Percentiles rank a stretch among this genome's conserved stretches.
phyloP scores from a whole-genome alignment of 2,113 vertebrate genomes.

The Riparia riparia region DNA sequence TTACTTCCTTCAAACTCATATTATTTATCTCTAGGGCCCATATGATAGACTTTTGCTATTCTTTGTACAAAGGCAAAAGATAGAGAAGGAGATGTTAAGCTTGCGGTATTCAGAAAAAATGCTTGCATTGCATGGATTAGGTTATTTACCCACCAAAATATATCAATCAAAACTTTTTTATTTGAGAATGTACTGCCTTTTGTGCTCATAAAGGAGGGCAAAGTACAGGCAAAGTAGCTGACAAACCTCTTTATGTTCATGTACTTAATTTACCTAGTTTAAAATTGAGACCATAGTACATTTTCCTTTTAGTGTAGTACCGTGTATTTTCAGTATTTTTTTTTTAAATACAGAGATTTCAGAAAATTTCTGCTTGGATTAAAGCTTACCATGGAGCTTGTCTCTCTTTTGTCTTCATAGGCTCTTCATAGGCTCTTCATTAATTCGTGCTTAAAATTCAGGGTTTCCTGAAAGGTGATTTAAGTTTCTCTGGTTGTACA shows the following conservation, averaged over 20 bases:
- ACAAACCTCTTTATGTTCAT: background rate
- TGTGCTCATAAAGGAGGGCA: background rate
- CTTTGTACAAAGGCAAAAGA: background rate
- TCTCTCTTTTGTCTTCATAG: background rate
- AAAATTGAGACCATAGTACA: background rate
- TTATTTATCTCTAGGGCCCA: background rate
- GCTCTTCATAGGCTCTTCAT: background rate
- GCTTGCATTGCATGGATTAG: background rate
- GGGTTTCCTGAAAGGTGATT: background rate
- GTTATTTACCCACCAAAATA: background rate
- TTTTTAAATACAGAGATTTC: background rate
- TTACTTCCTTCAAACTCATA: background rate
- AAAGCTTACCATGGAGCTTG: background rate
- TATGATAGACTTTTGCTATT: background rate
- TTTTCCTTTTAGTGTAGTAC: background rate
- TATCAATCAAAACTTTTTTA: background rate
- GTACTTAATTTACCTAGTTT: background rate
- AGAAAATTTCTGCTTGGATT: background rate
- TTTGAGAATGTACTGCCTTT: background rate
- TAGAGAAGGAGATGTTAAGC: background rate
- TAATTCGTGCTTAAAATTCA: background rate
- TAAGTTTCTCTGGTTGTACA: background rate
- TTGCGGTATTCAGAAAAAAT: background rate
- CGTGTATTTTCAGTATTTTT: background rate
- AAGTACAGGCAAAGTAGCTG: background rate